Conservation (phyloP, 23 tunicate genomes). For the Diplosoma virens region DNA sequence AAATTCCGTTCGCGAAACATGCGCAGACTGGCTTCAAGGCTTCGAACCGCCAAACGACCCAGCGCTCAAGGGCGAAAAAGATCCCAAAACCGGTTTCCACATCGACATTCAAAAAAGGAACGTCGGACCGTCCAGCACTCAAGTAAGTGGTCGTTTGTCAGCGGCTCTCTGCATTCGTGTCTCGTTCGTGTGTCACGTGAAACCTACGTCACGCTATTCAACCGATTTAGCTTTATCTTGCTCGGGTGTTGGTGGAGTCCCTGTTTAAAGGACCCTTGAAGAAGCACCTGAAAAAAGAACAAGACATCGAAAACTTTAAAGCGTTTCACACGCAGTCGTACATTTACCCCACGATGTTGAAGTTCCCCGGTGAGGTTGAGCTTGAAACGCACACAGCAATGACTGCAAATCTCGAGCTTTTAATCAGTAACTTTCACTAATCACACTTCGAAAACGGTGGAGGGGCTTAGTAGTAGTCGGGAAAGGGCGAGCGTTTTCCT, state of each 20-base stretch:
- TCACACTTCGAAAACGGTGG: no score
- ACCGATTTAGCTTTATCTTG: conserved; percentile 52
- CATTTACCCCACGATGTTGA: conserved; percentile 50
- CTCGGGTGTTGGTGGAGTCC: conserved; percentile 62
- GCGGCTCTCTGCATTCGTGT: no score
- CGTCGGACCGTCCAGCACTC: conserved; percentile 97
- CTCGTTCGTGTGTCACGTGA: not conserved
- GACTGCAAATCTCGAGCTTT: no score
- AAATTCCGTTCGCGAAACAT: conserved; percentile 91
- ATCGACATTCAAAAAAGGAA: conserved; percentile 87
- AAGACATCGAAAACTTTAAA: conserved; percentile 54
- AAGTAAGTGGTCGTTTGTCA: conserved; percentile 54
- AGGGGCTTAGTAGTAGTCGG: no score
- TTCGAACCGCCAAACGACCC: conserved; percentile 98
- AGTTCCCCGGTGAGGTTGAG: conserved; percentile 59
- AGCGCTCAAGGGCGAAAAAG: conserved; percentile 96
- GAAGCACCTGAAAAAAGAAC: conserved; percentile 55
- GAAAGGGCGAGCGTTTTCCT: no score
- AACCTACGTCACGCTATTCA: no score
- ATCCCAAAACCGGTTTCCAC: conserved; percentile 92
- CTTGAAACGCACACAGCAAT: no score
- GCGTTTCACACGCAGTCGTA: conserved; percentile 53
- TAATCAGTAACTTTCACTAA: no score
- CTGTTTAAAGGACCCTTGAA: conserved; percentile 61
- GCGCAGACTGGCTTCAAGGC: conserved; percentile 93